A percentile compares a stretch with the other conserved stretches of the same genome.
These are phyloP conservation scores for Emmelina monodactyla DNA, from an alignment of 2,888 invertebrate species.

Conservation along the genomic window DNA sequence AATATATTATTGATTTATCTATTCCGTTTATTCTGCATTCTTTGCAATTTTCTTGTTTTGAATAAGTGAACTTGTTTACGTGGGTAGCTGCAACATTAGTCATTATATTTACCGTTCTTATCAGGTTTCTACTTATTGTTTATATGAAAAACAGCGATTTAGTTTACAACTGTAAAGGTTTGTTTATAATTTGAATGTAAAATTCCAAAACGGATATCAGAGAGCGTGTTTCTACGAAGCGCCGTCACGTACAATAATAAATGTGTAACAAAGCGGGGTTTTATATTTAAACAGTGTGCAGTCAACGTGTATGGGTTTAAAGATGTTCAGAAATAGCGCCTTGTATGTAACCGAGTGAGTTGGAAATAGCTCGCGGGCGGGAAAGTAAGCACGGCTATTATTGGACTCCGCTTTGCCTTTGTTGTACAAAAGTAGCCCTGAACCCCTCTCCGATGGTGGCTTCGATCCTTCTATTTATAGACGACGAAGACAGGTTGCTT, in stretches of 20 bases:
- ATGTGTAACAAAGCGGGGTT: background rate
- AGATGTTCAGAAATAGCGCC: conserved; percentile 33
- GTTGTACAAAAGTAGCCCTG: conserved; percentile 40
- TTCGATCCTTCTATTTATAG: conserved; percentile 21
- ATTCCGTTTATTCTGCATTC: no score
- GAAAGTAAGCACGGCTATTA: conserved; percentile 24
- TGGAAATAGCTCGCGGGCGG: background rate
- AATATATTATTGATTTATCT: background rate
- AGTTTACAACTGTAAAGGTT: no score
- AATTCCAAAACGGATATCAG: no score
- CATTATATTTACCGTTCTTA: no score
- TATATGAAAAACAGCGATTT: no score
- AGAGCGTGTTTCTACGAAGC: background rate
- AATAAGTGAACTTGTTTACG: no score
- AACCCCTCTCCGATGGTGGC: conserved; percentile 25
- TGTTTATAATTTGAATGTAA: no score
- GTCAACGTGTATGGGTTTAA: background rate
- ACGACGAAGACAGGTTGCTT: conserved; percentile 14
- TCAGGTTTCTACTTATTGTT: no score
- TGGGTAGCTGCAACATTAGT: no score
- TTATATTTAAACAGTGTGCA: background rate
- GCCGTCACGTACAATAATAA: background rate
- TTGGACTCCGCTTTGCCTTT: conserved; percentile 42
- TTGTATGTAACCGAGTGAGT: conserved; percentile 35
- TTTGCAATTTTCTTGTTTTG: no score